Evolutionary conservation across 2,888 invertebrate genomes (phyloP).

Genomic region (Tetramorium bicarinatum): DNA sequence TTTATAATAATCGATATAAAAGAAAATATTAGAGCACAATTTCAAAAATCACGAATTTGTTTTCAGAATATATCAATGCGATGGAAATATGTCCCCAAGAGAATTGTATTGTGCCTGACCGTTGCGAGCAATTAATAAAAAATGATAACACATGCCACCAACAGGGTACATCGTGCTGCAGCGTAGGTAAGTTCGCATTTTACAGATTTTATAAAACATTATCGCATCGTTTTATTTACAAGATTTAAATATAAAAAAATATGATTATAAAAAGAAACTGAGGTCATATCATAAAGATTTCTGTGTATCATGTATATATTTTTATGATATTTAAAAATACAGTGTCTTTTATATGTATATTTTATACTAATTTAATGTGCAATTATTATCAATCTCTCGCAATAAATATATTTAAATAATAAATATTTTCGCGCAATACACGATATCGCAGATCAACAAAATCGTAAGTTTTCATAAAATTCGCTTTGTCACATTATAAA

Average conservation of each 20-base stretch:
- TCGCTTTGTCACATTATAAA: constrained; percentile 62
- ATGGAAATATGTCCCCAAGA: constrained; percentile 60
- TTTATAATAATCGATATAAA: background rate
- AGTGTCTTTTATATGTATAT: background rate
- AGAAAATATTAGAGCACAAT: background rate
- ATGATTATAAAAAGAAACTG: background rate
- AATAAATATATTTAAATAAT: too few species aligned
- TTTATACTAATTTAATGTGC: background rate
- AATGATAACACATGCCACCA: constrained; percentile 27
- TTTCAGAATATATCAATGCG: constrained; percentile 57
- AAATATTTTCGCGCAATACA: constrained; percentile 10
- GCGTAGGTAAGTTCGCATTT: constrained; percentile 61
- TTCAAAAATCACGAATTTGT: background rate
- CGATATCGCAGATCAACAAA: constrained; percentile 45
- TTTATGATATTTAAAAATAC: background rate
- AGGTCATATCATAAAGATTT: background rate
- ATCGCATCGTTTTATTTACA: background rate
- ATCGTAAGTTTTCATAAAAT: too few species aligned
- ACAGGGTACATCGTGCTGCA: constrained; percentile 60
- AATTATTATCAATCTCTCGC: background rate
- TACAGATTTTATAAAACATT: background rate
- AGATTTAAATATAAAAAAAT: background rate
- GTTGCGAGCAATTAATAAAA: constrained; percentile 57
- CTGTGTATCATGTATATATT: background rate
- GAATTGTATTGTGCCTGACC: constrained; percentile 66